Evolutionary conservation across 1,140 invertebrate genomes (phyloP).

Genomic region (Hestina assimilis): DNA sequence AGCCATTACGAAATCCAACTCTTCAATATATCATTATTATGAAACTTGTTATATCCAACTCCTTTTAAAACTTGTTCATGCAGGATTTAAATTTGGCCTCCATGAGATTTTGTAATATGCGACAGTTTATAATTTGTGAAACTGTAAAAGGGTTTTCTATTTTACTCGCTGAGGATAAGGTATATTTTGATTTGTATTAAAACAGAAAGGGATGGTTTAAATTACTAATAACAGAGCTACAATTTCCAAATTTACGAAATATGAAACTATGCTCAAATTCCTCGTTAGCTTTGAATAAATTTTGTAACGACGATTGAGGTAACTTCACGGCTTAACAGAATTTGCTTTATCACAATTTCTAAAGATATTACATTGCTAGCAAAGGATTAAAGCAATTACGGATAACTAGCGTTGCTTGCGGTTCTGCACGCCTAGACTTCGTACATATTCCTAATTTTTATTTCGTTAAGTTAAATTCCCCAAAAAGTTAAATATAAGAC

Average conservation of each 20-base stretch:
- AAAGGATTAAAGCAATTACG: no score
- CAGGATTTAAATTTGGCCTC: conserved; percentile 12
- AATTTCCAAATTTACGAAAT: neutral
- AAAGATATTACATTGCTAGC: no score
- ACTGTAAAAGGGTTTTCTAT: neutral
- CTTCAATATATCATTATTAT: conserved; percentile 22
- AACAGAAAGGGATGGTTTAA: neutral
- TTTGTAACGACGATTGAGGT: no score
- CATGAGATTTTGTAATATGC: conserved; percentile 10
- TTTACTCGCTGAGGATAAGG: neutral
- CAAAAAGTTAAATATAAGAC: no score
- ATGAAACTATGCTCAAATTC: neutral
- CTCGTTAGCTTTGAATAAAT: neutral
- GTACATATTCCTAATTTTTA: no score
- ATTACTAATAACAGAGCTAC: neutral
- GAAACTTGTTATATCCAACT: conserved; percentile 2
- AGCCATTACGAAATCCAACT: conserved; percentile 3
- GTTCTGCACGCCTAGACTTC: no score
- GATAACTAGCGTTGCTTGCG: no score
- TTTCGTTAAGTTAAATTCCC: no score
- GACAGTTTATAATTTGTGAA: neutral
- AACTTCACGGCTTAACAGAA: no score
- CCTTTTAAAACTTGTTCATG: conserved; percentile 17
- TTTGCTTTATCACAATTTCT: neutral
- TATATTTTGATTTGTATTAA: neutral